Conservation (phyloP, 2,888 invertebrate genomes). For the Chloroclystis v-ata region DNA sequence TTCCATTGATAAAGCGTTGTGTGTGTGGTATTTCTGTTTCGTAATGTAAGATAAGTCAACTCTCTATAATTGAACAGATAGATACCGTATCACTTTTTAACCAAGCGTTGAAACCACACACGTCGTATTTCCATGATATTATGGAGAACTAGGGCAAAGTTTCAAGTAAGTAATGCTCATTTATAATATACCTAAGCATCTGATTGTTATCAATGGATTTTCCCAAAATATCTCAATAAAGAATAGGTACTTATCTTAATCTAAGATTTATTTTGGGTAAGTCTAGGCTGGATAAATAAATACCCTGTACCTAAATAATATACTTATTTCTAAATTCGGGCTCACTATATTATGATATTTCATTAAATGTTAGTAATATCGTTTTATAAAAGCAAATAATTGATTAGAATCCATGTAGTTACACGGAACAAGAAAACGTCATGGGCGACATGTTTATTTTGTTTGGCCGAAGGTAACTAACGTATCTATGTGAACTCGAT, state of each 20-base stretch:
- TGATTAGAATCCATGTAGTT: neutral
- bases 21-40: conserved; percentile 3
- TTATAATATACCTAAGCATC: too few relatives aligned
- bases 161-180: too few relatives aligned
- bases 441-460: conserved; percentile 12
- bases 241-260: too few relatives aligned
- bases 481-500: conserved; percentile 44
- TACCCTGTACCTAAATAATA: too few relatives aligned
- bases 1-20: conserved; percentile 18
- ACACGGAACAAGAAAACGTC: conserved; percentile 3
- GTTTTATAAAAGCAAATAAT: neutral
- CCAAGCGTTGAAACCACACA: neutral
- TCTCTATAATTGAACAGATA: conserved; percentile 2
- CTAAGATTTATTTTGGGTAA: too few relatives aligned
- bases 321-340: too few relatives aligned
- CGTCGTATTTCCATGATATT: neutral
- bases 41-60: conserved; percentile 2
- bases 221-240: too few relatives aligned
- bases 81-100: neutral
- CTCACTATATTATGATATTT: too few relatives aligned
- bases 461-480: conserved; percentile 20
- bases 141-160: too few relatives aligned
- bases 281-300: neutral
- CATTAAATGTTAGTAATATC: neutral
- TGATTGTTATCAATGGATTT: too few relatives aligned